A percentile compares a stretch with the other conserved stretches of the same genome.
These are phyloP conservation scores for Stegodyphus dumicola DNA, from an alignment of 1,140 invertebrate genomes.

Conservation along the genomic window DNA sequence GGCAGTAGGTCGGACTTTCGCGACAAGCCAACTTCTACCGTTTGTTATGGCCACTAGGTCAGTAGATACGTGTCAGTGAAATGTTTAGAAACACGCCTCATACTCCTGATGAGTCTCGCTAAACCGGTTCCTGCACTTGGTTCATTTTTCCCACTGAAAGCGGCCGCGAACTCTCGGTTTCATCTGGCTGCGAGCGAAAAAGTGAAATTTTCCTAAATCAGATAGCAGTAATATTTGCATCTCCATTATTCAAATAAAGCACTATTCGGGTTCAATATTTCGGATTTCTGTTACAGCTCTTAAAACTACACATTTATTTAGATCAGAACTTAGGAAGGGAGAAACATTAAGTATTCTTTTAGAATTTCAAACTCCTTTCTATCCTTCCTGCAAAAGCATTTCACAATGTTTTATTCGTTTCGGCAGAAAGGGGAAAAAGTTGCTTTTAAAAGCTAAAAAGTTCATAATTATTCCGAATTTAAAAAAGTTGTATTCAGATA, in stretches of 20 bases:
- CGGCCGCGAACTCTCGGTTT: constrained; percentile 20
- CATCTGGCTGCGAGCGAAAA: not conserved
- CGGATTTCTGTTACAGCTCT: no score
- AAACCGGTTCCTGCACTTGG: constrained; percentile 22
- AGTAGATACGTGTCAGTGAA: constrained; percentile 58
- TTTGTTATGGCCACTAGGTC: constrained; percentile 56
- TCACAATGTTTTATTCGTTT: no score
- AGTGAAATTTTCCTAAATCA: not conserved
- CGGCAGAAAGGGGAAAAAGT: no score
- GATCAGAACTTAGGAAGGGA: no score
- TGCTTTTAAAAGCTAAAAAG: no score
- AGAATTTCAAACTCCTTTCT: no score
- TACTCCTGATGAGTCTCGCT: constrained; percentile 22
- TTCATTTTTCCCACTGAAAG: not conserved
- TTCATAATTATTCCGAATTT: no score
- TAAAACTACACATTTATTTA: no score
- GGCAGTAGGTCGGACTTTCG: constrained; percentile 44
- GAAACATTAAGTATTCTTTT: no score
- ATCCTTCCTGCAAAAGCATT: no score
- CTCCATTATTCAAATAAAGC: not conserved
- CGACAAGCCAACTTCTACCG: constrained; percentile 42
- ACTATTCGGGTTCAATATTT: no score
- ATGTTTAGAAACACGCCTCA: constrained; percentile 1
- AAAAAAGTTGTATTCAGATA: no score
- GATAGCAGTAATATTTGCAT: not conserved